These are phyloP conservation scores for Apotomis betuletana DNA, from an alignment of 2,888 invertebrate genomes.

Conservation along the genomic window DNA sequence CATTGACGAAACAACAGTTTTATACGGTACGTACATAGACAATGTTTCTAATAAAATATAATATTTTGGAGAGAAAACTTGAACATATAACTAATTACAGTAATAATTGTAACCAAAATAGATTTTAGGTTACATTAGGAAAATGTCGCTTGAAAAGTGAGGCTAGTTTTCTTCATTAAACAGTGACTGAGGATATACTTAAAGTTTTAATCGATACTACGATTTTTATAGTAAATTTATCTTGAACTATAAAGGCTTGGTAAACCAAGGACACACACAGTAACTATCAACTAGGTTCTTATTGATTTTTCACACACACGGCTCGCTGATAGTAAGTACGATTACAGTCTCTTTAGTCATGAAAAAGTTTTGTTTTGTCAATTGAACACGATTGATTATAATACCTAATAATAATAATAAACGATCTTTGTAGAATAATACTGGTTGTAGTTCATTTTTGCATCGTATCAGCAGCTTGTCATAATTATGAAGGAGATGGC, in stretches of 20 bases:
- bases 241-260: background rate
- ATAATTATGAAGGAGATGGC: constrained; percentile 2
- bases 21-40: constrained; percentile 22
- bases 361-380: background rate
- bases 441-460: background rate
- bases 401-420: background rate
- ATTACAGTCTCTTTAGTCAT: background rate
- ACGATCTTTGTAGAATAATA: background rate
- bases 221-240: too few relatives aligned
- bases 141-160: background rate
- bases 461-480: background rate
- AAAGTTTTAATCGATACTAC: background rate
- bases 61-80: too few relatives aligned
- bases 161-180: background rate
- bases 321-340: background rate
- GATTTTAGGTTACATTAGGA: constrained; percentile 11
- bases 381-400: background rate
- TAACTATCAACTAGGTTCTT: constrained; percentile 3
- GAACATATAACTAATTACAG: too few relatives aligned
- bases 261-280: background rate
- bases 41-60: too few relatives aligned
- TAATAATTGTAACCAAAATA: background rate
- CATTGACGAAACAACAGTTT: constrained; percentile 30
- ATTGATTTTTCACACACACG: constrained; percentile 19
- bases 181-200: background rate